Percentiles rank a stretch among this genome's conserved stretches.
Evolutionary conservation across 2,113 vertebrate genomes (phyloP).

Genomic region (Phocoena sinus): DNA sequence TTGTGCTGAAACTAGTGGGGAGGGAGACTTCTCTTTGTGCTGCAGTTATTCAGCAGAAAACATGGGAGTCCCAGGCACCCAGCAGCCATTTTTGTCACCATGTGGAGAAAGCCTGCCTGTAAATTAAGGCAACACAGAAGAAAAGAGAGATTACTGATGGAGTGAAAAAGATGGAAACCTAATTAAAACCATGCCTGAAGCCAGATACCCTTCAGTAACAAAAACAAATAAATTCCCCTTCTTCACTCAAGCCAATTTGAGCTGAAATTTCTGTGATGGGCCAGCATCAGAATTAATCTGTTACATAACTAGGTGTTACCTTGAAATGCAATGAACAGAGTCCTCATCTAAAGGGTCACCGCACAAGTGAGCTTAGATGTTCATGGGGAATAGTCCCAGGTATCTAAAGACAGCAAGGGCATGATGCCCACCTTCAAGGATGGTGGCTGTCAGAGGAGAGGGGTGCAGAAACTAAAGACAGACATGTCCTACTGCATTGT

Average conservation of each 20-base stretch:
- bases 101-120: neutral
- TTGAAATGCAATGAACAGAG: neutral
- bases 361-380: neutral
- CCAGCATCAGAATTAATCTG: neutral
- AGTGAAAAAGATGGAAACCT: neutral
- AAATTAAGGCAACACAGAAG: neutral
- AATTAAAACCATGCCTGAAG: neutral
- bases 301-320: neutral
- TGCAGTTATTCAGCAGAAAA: neutral
- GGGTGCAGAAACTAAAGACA: neutral
- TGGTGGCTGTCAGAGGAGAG: neutral
- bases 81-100: neutral
- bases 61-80: neutral
- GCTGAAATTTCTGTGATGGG: neutral
- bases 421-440: neutral
- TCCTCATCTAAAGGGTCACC: neutral
- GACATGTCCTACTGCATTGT: neutral
- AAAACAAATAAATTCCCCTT: neutral
- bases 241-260: neutral
- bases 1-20: neutral
- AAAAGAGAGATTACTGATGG: neutral
- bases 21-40: neutral
- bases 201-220: neutral
- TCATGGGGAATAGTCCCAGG: neutral
- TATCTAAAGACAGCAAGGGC: neutral